These are phyloP conservation scores for Erythrocebus patas DNA, from an alignment of 2,113 vertebrate species.

Conservation along the genomic window DNA sequence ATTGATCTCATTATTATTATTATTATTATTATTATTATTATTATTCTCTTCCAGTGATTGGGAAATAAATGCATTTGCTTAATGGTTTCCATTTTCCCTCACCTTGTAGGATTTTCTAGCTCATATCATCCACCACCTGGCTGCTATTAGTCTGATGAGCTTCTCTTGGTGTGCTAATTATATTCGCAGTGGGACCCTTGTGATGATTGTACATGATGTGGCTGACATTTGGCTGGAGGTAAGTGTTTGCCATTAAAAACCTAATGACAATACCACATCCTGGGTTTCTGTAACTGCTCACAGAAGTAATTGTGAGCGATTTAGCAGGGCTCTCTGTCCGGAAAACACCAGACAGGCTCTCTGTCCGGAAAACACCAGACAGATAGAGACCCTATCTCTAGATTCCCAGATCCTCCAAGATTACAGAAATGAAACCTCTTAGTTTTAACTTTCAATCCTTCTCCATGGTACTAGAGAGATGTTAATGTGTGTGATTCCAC, in stretches of 20 bases:
- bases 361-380: not conserved
- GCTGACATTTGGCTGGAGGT: conserved; percentile 96
- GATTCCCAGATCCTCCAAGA: not conserved
- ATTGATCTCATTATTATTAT: not conserved
- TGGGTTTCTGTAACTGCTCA: not conserved
- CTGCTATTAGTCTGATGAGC: conserved; percentile 90
- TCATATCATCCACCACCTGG: conserved; percentile 93
- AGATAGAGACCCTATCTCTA: not conserved
- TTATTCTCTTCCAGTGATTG: not conserved
- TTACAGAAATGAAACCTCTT: not conserved
- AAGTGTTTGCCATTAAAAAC: not conserved
- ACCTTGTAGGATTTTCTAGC: conserved; percentile 90
- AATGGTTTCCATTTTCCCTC: conserved; percentile 2
- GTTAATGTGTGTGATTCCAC: not conserved
- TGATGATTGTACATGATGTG: conserved; percentile 92
- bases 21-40: not conserved
- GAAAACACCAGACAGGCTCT: not conserved
- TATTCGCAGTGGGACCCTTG: conserved; percentile 91
- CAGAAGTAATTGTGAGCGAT: not conserved
- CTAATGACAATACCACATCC: not conserved
- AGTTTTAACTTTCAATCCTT: not conserved
- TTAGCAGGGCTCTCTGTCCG: not conserved
- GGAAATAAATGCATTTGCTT: not conserved
- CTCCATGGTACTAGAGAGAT: not conserved
- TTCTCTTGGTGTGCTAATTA: conserved; percentile 96